Conservation (phyloP, 2,113 vertebrate genomes). For the Poecile atricapillus region DNA sequence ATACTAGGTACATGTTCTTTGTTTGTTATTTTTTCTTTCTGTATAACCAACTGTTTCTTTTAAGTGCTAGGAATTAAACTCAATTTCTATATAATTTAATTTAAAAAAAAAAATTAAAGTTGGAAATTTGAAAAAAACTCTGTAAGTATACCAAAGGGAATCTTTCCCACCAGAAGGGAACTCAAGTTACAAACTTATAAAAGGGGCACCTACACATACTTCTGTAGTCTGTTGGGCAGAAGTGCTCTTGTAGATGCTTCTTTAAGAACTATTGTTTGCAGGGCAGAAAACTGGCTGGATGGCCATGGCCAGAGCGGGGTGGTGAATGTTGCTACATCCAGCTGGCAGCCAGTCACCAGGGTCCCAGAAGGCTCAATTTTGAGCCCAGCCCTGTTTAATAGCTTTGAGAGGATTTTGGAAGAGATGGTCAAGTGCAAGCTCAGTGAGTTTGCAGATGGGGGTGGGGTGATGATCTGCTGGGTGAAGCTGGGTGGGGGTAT, state of each 20-base stretch:
- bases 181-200: neutral
- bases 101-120: neutral
- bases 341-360: rapidly evolving
- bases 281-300: neutral
- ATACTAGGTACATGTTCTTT: neutral
- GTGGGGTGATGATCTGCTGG: too few relatives aligned
- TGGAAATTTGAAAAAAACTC: neutral
- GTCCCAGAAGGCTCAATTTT: rapidly evolving
- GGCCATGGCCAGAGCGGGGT: rapidly evolving
- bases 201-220: neutral
- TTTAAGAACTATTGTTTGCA: neutral
- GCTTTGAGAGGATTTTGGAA: neutral
- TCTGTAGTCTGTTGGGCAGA: neutral
- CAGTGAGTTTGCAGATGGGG: neutral
- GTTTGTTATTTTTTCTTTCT: neutral
- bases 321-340: neutral
- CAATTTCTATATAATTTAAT: neutral
- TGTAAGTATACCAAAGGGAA: neutral
- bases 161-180: rapidly evolving
- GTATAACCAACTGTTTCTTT: neutral
- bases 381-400: neutral
- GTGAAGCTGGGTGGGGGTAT: neutral
- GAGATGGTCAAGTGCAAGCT: neutral
- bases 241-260: neutral
- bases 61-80: neutral